A percentile compares a stretch with the other conserved stretches of the same genome.
Conservation (phyloP, 2,113 vertebrate species). For the Castor canadensis region DNA sequence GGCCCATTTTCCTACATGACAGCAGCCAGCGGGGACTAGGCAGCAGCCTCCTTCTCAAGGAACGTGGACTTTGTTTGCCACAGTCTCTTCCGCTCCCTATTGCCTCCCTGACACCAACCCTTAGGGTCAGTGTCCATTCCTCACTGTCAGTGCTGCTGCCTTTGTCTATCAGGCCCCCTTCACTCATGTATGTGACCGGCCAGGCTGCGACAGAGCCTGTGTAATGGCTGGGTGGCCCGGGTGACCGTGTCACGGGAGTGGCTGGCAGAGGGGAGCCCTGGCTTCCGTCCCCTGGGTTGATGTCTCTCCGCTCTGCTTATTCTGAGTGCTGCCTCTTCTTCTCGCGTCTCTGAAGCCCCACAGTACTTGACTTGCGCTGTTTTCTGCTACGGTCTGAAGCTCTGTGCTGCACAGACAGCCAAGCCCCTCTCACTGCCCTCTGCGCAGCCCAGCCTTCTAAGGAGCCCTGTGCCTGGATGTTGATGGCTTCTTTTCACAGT, state of each 20-base stretch:
- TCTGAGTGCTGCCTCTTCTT: background rate
- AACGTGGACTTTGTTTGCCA: background rate
- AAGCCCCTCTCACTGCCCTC: background rate
- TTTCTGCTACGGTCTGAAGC: background rate
- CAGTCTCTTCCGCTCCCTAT: background rate
- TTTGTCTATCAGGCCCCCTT: background rate
- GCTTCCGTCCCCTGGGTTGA: background rate
- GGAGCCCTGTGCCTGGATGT: background rate
- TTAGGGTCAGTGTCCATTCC: background rate
- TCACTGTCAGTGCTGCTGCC: background rate
- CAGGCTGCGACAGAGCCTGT: background rate
- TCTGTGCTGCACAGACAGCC: background rate
- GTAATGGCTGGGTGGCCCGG: background rate
- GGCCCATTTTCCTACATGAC: background rate
- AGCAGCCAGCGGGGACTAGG: background rate
- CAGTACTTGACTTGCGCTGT: background rate
- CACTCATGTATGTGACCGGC: fast-evolving
- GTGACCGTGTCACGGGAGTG: background rate
- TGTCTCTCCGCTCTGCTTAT: background rate
- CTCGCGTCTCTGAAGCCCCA: background rate
- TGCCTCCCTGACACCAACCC: background rate
- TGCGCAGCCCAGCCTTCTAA: background rate
- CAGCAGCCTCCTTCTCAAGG: background rate
- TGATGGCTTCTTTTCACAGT: background rate
- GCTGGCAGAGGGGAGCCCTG: background rate